Base-by-base conservation (phyloP, 2,113 vertebrate genomes). In the Semicossyphus pulcher region DNA sequence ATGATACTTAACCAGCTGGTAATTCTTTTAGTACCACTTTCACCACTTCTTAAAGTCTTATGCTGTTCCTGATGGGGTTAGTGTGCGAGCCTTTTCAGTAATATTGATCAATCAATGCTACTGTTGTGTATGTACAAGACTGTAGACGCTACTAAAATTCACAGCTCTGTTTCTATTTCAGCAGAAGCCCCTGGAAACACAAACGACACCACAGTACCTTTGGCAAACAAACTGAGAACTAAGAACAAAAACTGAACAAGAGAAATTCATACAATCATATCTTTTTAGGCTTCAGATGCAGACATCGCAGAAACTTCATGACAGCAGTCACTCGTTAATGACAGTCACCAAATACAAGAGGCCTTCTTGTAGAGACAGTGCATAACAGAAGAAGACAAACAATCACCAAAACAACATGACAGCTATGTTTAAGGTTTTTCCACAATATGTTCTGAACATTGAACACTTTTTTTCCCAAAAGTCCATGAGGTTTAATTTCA, bases 181-280 rank as follows among this genome's bases (percentile, higher is more conserved):
- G 28, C 58, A 73, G 56, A 82, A 60, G 32, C 14, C 39, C 31
- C 42, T 56, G 52, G 76, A 67, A 68, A 66, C 57, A 78, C 7
- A 67, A 52, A 66, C 52, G 26, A 47, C 39, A 59, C 48, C 29
- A 72, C 61, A 68, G 84, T 84, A 92, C 86, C 88, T 92, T 91
- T 92, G 89, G 90, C 63, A 86, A 85, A 81, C 53, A 44, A 34
- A 64, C 26, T 0, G 2, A 51, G 16, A 67, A 71, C 36, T 10
- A 62, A 78, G 31, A 57, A 73, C 34, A 51, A 61, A n/a, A 70
- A 72, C 42, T 16, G 26, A 81, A 63, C 25, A 36, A 32, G 14
- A 45, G 1, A 15, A 60, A 66, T 49, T 49, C 3, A 78, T 64
- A 87, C 74, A 72, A 73, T 73, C 14, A 25, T 47, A 41, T 52